These are phyloP conservation scores for Drosophila watanabei DNA, from an alignment of 1,140 invertebrate species.

Conservation along the genomic window DNA sequence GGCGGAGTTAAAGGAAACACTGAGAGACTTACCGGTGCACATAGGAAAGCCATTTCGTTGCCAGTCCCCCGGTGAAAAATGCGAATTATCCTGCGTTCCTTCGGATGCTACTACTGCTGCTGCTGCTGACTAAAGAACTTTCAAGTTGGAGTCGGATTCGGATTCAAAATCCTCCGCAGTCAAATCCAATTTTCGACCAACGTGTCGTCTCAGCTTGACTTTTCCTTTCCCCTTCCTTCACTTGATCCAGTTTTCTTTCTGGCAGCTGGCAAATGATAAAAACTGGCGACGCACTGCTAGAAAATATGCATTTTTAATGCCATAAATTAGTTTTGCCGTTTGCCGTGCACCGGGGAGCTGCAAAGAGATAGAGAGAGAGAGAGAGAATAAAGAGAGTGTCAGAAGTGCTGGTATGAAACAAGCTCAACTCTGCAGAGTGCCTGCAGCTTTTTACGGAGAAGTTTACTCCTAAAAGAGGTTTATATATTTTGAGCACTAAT, in stretches of 20 bases:
- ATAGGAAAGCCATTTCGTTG: slow-evolving; percentile 81
- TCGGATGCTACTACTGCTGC: neutral
- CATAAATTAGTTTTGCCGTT: slow-evolving; percentile 82
- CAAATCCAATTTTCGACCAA: slow-evolving; percentile 69
- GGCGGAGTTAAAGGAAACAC: neutral
- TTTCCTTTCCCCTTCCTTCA: slow-evolving; percentile 3
- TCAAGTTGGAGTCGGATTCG: slow-evolving; percentile 21
- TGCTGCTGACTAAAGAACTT: slow-evolving; percentile 45
- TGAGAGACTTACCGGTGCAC: slow-evolving; percentile 59
- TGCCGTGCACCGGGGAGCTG: slow-evolving; percentile 57
- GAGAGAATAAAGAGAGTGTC: slow-evolving; percentile 12
- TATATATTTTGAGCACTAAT: slow-evolving; percentile 36
- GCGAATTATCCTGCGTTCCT: slow-evolving; percentile 60
- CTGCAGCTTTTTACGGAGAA: slow-evolving; percentile 13
- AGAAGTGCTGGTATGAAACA: slow-evolving; percentile 7
- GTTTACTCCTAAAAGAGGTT: slow-evolving; percentile 1
- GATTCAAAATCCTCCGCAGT: slow-evolving; percentile 58
- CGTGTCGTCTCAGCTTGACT: slow-evolving; percentile 21
- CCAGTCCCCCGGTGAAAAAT: slow-evolving; percentile 61
- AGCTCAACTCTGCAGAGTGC: slow-evolving; percentile 28
- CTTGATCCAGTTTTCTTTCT: slow-evolving; percentile 9
- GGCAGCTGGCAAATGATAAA: slow-evolving; percentile 74
- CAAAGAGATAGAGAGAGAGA: slow-evolving; percentile 30
- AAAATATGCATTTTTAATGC: slow-evolving; percentile 84
- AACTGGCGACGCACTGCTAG: slow-evolving; percentile 77